These are phyloP conservation scores for Cephus runcator DNA, from an alignment of 2,888 invertebrate genomes.

Conservation along the genomic window DNA sequence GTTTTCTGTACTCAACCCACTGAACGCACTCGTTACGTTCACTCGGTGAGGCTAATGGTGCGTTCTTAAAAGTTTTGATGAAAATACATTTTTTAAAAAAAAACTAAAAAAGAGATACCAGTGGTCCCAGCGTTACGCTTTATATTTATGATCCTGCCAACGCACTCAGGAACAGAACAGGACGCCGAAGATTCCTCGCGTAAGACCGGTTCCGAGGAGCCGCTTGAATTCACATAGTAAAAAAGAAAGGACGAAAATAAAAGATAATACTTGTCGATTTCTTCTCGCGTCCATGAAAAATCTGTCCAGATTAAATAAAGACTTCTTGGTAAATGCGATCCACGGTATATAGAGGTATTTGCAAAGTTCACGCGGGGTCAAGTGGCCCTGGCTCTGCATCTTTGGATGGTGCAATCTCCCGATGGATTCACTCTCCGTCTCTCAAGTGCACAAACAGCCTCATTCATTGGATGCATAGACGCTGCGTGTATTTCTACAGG, in stretches of 20 bases:
- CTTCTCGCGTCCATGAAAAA: background rate
- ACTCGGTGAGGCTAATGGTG: background rate
- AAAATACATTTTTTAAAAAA: background rate
- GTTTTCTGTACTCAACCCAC: background rate
- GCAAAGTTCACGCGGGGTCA: constrained; percentile 32
- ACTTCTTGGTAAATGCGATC: constrained; percentile 13
- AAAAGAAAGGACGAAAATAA: background rate
- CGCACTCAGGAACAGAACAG: background rate
- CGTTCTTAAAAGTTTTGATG: background rate
- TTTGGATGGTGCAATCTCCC: background rate
- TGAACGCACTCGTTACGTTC: background rate
- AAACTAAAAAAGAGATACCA: background rate
- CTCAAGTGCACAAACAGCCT: background rate
- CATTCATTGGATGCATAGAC: background rate
- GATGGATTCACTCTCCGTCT: background rate
- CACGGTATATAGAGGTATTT: constrained; percentile 25
- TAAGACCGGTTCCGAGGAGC: background rate
- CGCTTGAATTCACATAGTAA: background rate
- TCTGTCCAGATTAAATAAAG: background rate
- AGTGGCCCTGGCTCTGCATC: constrained; percentile 23
- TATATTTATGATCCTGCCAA: background rate
- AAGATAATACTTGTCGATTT: background rate
- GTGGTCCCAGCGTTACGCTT: background rate
- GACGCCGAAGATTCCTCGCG: background rate
- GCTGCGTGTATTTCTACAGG: background rate